Evolutionary conservation across 2,113 vertebrate genomes (phyloP).

Genomic region (Coreoperca whiteheadi): DNA sequence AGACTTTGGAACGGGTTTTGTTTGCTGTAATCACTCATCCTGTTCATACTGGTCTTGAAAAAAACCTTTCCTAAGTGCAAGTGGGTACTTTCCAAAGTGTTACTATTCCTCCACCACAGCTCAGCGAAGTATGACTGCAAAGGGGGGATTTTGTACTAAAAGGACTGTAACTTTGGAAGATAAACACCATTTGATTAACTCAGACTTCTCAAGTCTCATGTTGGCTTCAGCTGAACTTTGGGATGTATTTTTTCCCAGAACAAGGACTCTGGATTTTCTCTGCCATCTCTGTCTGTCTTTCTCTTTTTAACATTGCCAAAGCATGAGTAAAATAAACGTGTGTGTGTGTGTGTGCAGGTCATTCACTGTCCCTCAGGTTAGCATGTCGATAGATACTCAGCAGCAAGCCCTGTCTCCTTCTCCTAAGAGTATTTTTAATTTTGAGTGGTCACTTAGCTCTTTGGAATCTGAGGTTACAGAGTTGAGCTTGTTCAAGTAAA

Average conservation of each 20-base stretch:
- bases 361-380: no score
- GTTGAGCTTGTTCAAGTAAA: no score
- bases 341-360: no score
- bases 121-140: not conserved
- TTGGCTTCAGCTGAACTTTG: slow-evolving; percentile 6
- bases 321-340: no score
- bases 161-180: not conserved
- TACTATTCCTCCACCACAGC: not conserved
- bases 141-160: not conserved
- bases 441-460: no score
- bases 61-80: not conserved
- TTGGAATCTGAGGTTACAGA: no score
- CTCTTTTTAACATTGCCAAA: no score
- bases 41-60: not conserved
- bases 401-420: no score
- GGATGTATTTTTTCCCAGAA: not conserved
- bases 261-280: not conserved
- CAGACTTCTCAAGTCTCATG: slow-evolving; percentile 1
- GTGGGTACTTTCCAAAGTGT: not conserved
- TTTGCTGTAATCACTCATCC: not conserved
- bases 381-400: no score
- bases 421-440: no score
- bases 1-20: no score
- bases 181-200: slow-evolving; percentile 2
- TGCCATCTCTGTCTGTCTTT: not conserved